Conservation (phyloP, 1,140 invertebrate genomes). For the Limonius californicus region DNA sequence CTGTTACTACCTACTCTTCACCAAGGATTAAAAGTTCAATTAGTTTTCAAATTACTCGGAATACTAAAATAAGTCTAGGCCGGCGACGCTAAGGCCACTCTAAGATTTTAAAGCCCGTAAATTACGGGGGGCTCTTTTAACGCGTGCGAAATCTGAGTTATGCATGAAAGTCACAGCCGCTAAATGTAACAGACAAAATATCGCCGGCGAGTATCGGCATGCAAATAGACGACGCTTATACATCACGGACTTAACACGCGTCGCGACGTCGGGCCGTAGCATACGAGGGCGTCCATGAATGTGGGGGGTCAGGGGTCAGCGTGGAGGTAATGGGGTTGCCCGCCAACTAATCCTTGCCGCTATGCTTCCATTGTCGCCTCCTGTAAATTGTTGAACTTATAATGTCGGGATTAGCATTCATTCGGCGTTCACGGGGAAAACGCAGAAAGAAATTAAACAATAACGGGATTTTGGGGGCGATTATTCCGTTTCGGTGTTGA, state of each 20-base stretch:
- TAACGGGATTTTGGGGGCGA: constrained; percentile 20
- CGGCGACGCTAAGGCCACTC: neutral
- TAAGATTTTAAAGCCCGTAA: neutral
- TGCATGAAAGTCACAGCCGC: neutral
- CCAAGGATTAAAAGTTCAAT: constrained; percentile 18
- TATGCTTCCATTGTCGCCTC: neutral
- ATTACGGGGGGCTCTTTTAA: neutral
- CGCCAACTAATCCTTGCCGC: neutral
- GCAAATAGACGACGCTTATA: constrained; percentile 28
- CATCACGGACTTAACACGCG: constrained; percentile 32
- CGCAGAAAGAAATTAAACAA: constrained; percentile 26
- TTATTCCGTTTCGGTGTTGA: neutral
- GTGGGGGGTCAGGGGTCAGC: constrained; percentile 17
- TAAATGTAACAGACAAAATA: constrained; percentile 13
- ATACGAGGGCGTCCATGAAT: constrained; percentile 24
- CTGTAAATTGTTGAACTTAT: constrained; percentile 20
- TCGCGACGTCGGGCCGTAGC: constrained; percentile 24
- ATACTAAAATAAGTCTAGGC: neutral
- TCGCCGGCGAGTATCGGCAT: constrained; percentile 22
- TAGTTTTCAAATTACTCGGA: constrained; percentile 5
- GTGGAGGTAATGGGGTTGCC: neutral
- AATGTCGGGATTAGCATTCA: constrained; percentile 25
- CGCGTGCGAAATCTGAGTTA: neutral
- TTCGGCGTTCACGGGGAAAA: constrained; percentile 17
- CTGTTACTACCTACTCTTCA: neutral